These are phyloP conservation scores for Chironomus striatipennis DNA, from an alignment of 1,140 invertebrate genomes.

Conservation along the genomic window DNA sequence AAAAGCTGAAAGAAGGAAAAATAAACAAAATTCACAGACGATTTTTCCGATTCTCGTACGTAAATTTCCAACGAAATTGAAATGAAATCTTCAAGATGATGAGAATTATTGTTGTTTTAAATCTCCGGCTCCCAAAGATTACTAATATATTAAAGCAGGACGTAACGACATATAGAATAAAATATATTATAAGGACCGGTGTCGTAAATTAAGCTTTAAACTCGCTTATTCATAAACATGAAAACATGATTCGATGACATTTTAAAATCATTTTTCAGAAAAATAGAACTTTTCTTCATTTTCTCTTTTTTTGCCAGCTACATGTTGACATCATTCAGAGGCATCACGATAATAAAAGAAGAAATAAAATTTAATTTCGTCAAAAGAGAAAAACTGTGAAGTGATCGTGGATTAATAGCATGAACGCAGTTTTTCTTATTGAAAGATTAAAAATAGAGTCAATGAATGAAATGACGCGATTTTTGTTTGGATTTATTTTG, in stretches of 20 bases:
- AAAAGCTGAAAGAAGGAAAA: background rate
- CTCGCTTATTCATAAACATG: background rate
- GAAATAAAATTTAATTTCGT: background rate
- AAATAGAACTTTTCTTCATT: background rate
- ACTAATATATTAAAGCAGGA: too few species aligned
- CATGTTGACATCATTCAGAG: slow-evolving; percentile 6
- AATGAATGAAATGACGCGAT: too few species aligned
- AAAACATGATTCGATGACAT: slow-evolving; percentile 9
- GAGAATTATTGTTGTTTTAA: too few species aligned
- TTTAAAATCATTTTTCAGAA: background rate
- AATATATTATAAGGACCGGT: background rate
- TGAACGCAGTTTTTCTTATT: too few species aligned
- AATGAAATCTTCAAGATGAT: background rate
- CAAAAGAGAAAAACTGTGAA: too few species aligned
- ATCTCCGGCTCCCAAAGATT: too few species aligned
- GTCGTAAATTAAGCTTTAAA: background rate
- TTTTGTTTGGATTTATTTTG: too few species aligned
- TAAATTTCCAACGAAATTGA: background rate
- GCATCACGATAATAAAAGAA: background rate
- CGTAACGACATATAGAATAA: background rate
- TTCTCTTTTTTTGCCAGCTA: background rate
- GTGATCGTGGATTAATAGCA: too few species aligned
- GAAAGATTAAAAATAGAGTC: too few species aligned
- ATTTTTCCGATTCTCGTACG: background rate
- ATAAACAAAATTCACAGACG: slow-evolving; percentile 20